Evolutionary conservation across 1,140 invertebrate genomes (phyloP), one percentile per base, ranked within the genome.

Genomic region (Colletes gigas): DNA sequence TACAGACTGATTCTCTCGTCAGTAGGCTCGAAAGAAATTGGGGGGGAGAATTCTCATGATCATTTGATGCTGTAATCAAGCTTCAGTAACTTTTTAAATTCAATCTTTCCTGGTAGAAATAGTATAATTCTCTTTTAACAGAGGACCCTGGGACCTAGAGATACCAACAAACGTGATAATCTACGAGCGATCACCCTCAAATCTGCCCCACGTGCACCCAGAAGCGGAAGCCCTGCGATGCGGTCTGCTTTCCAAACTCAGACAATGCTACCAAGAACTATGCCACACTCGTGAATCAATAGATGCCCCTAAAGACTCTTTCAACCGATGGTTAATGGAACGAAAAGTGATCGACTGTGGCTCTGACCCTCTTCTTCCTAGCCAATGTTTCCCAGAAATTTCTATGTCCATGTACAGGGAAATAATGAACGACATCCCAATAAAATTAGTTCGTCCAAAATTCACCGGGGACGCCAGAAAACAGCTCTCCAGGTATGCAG

Each of bases 381-480:
- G 97, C 89, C 96, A 96, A 90, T 99, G 98, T 94, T 96, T 96
- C 84, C 97, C 97, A 10, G 98, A 99, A 93, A 96, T 99, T 82
- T 99, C 98, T 2, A 95, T 96, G 90, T 97, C 97, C 6, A 98
- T 99, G 98, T 99, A 98, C 92, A 96, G 97, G 74, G 98, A 99
- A 94, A 99, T 99, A 47, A 99, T 99, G 98, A 98, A 99, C 92
- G 98, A 99, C 92, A 98, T 99, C 88, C 98, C 98, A 0, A 98
- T 99, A 50, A 99, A 99, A 94, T 95, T 99, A 62, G 95, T 98
- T 8, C 96, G 98, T 91, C 98, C 98, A 12, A 99, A 99, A 92
- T 99, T 98, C 90, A 98, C 98, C 9, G 97, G 97, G 7, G 98
- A 99, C 94, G 98, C 98, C 0, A 94, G 98, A n/a, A 99, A 99